Base-by-base conservation (phyloP, 1,140 invertebrate species). In the Agrypnia vestita region DNA sequence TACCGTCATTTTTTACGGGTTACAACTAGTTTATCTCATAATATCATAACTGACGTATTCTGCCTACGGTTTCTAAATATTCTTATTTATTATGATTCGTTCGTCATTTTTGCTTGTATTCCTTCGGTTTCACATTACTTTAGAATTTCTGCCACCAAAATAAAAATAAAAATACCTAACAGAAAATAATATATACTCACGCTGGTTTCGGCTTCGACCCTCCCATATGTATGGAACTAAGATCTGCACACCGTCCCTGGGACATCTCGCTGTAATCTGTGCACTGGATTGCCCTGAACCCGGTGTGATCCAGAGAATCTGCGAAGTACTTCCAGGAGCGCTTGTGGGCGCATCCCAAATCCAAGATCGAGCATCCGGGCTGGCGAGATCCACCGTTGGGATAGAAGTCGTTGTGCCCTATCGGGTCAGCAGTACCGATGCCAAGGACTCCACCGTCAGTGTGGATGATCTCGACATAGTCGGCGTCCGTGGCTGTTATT, bases 381-480 rank as follows among this genome's bases (percentile, higher is more conserved):
- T 94, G 93, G 9, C 9, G 19, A 4, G 81, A 71, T 8, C 91
- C 91, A 49, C 91, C 91, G 81, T 93, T 93, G 10, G 91, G 90
- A 84, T 90, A 93, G 83, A 92, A 94, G 84, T 94, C 93, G 17
- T 87, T 90, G 84, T 92, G 87, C 9, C 91, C 91, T 62, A 91
- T 78, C 0, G 89, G 86, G 0, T 87, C 88, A 56, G 82, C 83
- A 76, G 90, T 88, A 56, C 82, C 83, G 76, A 91, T 88, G 15
- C 94, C 90, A 89, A 55, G 86, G 89, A 86, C 74, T 25, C 90
- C 91, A 17, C 87, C 90, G 81, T 92, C 90, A 0, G 94, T 93
- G 82, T 95, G 94, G 76, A 94, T 89, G 0, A 92, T 89, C 84
- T 93, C 91, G 0, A 94, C 92, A 80, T 91, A 91, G 10, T 87